Evolutionary conservation across 1,140 invertebrate species (phyloP).

Genomic region (Ruditapes philippinarum): DNA sequence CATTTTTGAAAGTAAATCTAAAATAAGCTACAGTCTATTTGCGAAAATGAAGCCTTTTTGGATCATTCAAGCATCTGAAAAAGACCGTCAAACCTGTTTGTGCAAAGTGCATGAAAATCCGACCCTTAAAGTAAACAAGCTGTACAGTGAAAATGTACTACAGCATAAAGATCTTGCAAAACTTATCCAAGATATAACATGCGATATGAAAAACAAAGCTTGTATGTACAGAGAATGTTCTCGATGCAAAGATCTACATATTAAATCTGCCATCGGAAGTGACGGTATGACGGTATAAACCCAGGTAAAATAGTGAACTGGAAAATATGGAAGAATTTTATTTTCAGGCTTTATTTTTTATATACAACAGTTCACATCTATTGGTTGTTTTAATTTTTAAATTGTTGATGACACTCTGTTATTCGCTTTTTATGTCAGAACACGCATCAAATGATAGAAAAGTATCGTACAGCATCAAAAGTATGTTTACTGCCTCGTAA

Average conservation of each 20-base stretch:
- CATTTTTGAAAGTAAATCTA: not conserved
- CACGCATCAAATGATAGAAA: too few species aligned
- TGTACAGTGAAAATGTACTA: not conserved
- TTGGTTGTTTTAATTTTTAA: too few species aligned
- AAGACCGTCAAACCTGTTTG: conserved; percentile 60
- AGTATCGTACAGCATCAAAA: too few species aligned
- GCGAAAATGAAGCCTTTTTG: conserved; percentile 40
- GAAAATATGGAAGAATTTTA: not conserved
- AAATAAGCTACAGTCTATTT: conserved; percentile 24
- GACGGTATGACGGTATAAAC: not conserved
- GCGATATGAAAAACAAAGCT: not conserved
- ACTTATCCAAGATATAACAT: not conserved
- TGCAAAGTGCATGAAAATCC: conserved; percentile 58
- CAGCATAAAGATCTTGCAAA: not conserved
- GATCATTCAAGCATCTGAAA: conserved; percentile 45
- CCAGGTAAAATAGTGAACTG: not conserved
- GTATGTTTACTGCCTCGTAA: too few species aligned
- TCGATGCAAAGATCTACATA: not conserved
- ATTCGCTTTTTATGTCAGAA: too few species aligned
- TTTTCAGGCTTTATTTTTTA: too few species aligned
- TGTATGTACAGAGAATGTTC: not conserved
- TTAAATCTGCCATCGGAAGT: too few species aligned
- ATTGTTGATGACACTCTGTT: too few species aligned
- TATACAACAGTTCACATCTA: too few species aligned
- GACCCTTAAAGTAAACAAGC: not conserved